Evolutionary conservation across 2,113 vertebrate species (phyloP).

Genomic region (Tympanuchus pallidicinctus): DNA sequence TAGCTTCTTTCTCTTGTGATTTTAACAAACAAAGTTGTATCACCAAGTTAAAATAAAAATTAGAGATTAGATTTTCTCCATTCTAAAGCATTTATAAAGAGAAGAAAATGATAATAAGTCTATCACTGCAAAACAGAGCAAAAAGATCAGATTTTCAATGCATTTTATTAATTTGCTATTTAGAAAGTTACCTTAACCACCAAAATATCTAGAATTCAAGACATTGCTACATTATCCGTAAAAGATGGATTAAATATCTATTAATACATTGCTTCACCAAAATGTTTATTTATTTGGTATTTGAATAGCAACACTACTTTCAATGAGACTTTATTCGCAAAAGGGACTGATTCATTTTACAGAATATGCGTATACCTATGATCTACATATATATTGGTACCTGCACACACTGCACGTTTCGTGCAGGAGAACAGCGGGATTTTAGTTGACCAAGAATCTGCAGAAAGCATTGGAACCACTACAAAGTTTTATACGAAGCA

Average conservation of each 20-base stretch:
- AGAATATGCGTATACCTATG: not conserved
- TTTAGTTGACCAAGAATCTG: not conserved
- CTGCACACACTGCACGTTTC: not conserved
- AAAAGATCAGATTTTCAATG: not conserved
- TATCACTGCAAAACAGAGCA: conserved; percentile 25
- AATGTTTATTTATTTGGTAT: not conserved
- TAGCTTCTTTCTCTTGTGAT: not conserved
- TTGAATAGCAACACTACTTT: not conserved
- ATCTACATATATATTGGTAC: not conserved
- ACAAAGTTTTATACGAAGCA: not conserved
- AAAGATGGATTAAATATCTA: not conserved
- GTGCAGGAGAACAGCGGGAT: not conserved
- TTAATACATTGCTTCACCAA: not conserved
- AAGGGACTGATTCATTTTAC: not conserved
- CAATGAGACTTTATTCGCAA: not conserved
- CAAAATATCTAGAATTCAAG: not conserved
- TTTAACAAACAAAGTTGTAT: conserved; percentile 18
- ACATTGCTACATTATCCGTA: not conserved
- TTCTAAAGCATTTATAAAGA: conserved; percentile 19
- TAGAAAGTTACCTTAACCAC: not conserved
- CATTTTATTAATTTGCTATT: not conserved
- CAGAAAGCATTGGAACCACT: not conserved
- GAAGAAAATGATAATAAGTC: not conserved
- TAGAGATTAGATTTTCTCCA: not conserved
- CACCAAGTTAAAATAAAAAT: not conserved